Evolutionary conservation across 2,113 vertebrate genomes (phyloP), one percentile per base, ranked within the genome.

Genomic region (Gallinago jamesoni): DNA sequence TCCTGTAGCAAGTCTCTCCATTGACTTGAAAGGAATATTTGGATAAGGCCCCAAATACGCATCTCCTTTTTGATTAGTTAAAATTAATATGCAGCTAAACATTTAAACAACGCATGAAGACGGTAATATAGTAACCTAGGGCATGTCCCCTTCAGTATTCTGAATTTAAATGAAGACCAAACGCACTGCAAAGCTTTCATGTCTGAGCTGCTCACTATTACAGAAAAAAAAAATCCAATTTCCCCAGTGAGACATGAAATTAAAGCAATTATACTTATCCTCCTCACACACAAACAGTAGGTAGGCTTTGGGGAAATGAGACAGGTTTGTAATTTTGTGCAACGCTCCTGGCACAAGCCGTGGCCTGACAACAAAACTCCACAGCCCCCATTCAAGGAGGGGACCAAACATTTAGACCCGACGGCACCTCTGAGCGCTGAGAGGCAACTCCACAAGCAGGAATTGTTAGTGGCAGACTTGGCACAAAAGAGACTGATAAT

Each of bases 221-320:
- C 31, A 63, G 73, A 87, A 84, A 94, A 45, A 45, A 45, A 47
- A 87, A 87, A 57, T n/a, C 39, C 78, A 25, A 90, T 80, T 95
- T 90, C 91, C 87, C 93, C 72, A 37, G 31, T 79, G 90, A 95
- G 89, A 72, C 39, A 45, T 89, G 86, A 92, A 92, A 96, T 96
- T 96, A 97, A 95, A 96, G 93, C 90, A 95, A 96, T 96, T 93
- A 84, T 27, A 91, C 62, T 94, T 94, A 87, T 63, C 78, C 73
- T 90, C 52, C 64, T 94, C 87, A 52, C 3, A 3, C 45, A 87
- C 24, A 84, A 95, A 95, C 77, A 93, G 76, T 52, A 94, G 82
- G 90, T 39, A 90, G 82, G 52, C 94, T 80, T 84, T 20, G n/a
- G 69, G 75, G 90, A 96, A 96, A 96, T 87, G 69, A 93, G 50